Conservation (phyloP, 2,113 vertebrate species). For the Lepidothrix coronata region DNA sequence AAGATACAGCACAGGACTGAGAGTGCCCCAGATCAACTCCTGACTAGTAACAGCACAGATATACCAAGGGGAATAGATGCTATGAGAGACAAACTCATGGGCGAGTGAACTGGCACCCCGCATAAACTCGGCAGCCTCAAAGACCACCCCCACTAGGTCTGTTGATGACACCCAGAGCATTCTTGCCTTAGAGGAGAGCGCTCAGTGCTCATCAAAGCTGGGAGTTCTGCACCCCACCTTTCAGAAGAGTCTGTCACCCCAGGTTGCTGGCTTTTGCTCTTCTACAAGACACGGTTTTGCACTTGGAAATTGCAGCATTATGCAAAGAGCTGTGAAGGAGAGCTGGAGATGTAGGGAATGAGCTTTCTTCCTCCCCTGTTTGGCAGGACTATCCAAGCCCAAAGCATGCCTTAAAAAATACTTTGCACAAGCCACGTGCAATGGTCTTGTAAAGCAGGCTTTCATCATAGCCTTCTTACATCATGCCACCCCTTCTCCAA, state of each 20-base stretch:
- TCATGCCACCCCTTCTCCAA: conserved; percentile 12
- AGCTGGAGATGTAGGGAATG: background rate
- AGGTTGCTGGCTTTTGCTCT: background rate
- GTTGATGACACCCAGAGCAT: background rate
- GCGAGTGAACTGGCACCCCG: background rate
- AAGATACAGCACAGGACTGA: background rate
- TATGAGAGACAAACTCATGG: background rate
- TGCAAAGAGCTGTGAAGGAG: background rate
- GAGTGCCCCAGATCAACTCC: background rate
- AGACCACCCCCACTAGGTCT: background rate
- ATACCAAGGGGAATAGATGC: background rate
- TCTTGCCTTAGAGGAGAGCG: background rate
- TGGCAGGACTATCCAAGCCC: background rate
- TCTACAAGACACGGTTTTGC: background rate
- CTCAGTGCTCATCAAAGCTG: background rate
- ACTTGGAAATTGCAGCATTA: background rate
- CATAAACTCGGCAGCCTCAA: background rate
- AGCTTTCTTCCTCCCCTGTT: background rate
- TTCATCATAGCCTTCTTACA: conserved; percentile 45
- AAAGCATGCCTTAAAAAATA: conserved; percentile 14
- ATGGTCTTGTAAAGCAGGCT: conserved; percentile 12
- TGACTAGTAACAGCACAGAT: background rate
- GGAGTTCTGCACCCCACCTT: background rate
- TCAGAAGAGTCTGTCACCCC: background rate
- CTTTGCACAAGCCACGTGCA: background rate